Percentiles rank a stretch among this genome's conserved stretches.
Conservation (phyloP, 1,140 invertebrate species). For the Panagrolaimus sp. region DNA sequence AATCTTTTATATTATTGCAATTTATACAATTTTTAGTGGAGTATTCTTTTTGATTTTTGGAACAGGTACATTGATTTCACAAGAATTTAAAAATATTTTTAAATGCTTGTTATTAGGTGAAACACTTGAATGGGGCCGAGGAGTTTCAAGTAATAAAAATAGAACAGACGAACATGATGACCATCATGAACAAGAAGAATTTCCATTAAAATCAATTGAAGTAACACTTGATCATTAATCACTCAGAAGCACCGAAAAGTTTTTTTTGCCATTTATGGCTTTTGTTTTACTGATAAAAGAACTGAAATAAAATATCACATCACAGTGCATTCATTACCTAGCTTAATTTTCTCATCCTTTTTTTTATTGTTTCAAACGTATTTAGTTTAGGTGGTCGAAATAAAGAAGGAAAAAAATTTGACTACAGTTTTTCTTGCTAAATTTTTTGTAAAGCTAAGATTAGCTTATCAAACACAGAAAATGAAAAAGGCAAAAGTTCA, state of each 20-base stretch:
- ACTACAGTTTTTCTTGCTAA: too few relatives aligned
- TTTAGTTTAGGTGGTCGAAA: too few relatives aligned
- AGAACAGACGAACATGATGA: not conserved
- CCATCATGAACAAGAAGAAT: not conserved
- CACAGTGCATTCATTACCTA: too few relatives aligned
- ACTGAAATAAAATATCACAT: too few relatives aligned
- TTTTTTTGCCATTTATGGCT: too few relatives aligned
- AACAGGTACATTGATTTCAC: not conserved
- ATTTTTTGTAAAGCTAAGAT: too few relatives aligned
- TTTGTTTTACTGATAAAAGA: too few relatives aligned
- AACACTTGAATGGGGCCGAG: not conserved
- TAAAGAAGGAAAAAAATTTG: too few relatives aligned
- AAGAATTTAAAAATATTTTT: not conserved
- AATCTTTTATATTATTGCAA: conserved; percentile 6
- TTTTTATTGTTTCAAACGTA: too few relatives aligned
- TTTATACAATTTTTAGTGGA: conserved; percentile 5
- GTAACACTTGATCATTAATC: conserved; percentile 12
- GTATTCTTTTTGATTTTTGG: conserved; percentile 10
- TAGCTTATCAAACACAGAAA: too few relatives aligned
- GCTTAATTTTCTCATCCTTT: too few relatives aligned
- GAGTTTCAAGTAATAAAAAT: not conserved
- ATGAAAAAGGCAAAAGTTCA: too few relatives aligned
- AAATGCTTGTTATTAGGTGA: not conserved
- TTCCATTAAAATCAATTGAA: conserved; percentile 1
- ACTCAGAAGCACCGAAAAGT: not conserved